These are phyloP conservation scores for Leucophenga maculata DNA, from an alignment of 2,888 invertebrate genomes.

Conservation along the genomic window DNA sequence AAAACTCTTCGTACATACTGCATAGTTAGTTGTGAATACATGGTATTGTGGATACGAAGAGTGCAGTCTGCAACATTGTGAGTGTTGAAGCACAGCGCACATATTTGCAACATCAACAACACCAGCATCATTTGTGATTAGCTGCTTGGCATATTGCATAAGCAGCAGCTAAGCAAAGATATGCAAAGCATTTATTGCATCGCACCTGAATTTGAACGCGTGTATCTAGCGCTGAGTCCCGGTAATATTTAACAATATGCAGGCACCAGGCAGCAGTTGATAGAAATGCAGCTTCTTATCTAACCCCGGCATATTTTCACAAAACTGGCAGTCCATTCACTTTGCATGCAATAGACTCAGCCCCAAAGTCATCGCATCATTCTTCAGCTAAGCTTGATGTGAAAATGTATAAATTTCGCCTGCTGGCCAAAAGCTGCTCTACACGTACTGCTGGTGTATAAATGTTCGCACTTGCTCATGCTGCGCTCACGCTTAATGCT, in stretches of 20 bases:
- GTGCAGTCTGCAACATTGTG: too few species aligned
- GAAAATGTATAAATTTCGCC: slow-evolving; percentile 58
- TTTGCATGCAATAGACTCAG: slow-evolving; percentile 34
- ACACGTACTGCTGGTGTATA: neutral
- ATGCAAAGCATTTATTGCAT: neutral
- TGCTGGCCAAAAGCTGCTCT: slow-evolving; percentile 36
- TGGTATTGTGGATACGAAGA: too few species aligned
- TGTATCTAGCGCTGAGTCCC: slow-evolving; percentile 40
- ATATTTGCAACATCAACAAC: slow-evolving; percentile 20
- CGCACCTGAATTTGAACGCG: neutral
- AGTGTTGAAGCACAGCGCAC: neutral
- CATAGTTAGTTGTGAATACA: too few species aligned
- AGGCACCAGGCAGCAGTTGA: slow-evolving; percentile 23
- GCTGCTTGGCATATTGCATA: slow-evolving; percentile 12
- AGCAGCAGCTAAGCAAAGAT: too few species aligned
- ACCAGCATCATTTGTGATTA: slow-evolving; percentile 23
- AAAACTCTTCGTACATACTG: neutral
- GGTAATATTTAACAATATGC: slow-evolving; percentile 57
- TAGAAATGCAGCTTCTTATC: slow-evolving; percentile 13
- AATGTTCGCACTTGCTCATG: neutral
- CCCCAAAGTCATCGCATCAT: neutral
- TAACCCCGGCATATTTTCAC: slow-evolving; percentile 28
- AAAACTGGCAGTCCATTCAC: slow-evolving; percentile 18
- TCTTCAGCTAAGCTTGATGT: slow-evolving; percentile 36
- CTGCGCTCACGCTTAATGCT: neutral